Evolutionary conservation across 30 jellyfish, hydroid and myxozoan genomes (phyloP).

Genomic region (Catostylus mosaicus): DNA sequence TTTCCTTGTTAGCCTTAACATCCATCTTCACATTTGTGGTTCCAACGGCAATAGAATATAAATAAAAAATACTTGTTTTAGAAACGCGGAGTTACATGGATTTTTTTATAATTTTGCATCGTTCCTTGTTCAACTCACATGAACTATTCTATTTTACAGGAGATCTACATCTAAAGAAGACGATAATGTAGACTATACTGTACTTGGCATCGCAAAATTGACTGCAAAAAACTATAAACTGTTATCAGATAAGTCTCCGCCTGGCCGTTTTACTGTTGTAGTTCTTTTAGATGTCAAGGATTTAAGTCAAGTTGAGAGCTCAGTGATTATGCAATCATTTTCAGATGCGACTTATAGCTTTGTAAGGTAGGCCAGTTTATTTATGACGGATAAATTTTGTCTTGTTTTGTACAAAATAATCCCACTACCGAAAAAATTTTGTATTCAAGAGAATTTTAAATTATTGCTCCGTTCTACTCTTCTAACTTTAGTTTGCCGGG

Average conservation of each 20-base stretch:
- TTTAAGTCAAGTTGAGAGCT: constrained; percentile 60
- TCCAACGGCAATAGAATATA: too few species aligned
- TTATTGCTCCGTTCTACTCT: too few species aligned
- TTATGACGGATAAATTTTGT: background rate
- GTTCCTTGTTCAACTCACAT: too few species aligned
- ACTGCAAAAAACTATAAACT: constrained; percentile 37
- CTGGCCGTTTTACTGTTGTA: constrained; percentile 82
- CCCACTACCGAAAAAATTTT: too few species aligned
- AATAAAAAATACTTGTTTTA: too few species aligned
- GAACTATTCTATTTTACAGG: background rate
- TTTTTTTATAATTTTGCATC: too few species aligned
- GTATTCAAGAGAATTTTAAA: too few species aligned
- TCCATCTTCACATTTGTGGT: too few species aligned
- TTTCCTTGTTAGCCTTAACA: too few species aligned
- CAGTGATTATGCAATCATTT: constrained; percentile 89
- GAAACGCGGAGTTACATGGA: too few species aligned
- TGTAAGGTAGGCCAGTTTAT: constrained; percentile 49
- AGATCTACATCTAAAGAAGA: constrained; percentile 28
- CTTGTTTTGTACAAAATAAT: too few species aligned
- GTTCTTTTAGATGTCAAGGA: constrained; percentile 71
- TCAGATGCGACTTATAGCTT: constrained; percentile 77
- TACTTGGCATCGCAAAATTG: constrained; percentile 79
- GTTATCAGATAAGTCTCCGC: constrained; percentile 60
- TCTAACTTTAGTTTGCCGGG: too few species aligned
- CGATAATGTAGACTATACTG: constrained; percentile 51